Conservation (phyloP, 2,113 vertebrate genomes). For the Perca schrenkii region DNA sequence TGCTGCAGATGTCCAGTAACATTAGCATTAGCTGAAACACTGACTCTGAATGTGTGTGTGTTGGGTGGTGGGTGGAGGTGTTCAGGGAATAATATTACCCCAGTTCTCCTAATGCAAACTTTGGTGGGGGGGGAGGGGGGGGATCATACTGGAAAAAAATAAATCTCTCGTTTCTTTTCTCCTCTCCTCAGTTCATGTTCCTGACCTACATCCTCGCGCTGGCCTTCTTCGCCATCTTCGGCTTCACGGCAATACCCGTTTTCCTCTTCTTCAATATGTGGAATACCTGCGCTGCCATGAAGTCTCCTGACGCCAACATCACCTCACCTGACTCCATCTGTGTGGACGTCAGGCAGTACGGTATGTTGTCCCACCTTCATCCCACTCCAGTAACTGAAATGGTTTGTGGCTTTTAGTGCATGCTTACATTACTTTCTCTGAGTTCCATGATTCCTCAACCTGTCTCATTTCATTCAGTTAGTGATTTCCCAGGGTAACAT, state of each 20-base stretch:
- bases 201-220: slow-evolving; percentile 96
- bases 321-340: slow-evolving; percentile 95
- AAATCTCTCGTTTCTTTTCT: neutral
- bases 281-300: slow-evolving; percentile 94
- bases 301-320: slow-evolving; percentile 90
- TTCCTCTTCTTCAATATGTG: slow-evolving; percentile 99
- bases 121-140: no score
- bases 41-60: neutral
- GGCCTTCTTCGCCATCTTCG: slow-evolving; percentile 95
- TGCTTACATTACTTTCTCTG: no score
- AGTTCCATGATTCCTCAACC: neutral
- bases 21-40: slow-evolving; percentile 57
- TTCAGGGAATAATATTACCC: slow-evolving; percentile 15
- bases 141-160: neutral
- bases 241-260: slow-evolving; percentile 96
- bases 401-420: no score
- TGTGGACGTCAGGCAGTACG: slow-evolving; percentile 97
- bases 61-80: neutral
- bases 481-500: neutral
- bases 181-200: slow-evolving; percentile 91
- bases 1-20: slow-evolving; percentile 73
- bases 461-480: neutral
- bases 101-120: neutral
- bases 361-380: slow-evolving; percentile 72
- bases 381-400: no score